Evolutionary conservation across 2,888 invertebrate genomes (phyloP), one percentile per base, ranked within the genome.

Genomic region (Sturmia bella): DNA sequence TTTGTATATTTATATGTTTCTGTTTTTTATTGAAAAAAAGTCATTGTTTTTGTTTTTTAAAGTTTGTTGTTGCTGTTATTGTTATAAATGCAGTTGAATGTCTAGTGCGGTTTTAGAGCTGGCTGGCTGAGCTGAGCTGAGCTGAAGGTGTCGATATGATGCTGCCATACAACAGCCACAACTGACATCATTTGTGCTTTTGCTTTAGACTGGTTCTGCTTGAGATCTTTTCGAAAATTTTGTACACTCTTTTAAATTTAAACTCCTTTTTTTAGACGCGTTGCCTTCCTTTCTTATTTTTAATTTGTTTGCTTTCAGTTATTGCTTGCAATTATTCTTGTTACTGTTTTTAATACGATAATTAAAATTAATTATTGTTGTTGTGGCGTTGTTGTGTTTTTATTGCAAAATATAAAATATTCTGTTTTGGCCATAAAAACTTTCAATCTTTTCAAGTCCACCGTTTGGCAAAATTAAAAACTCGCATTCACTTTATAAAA

Each of bases 101-200:
- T 50, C 78, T 72, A 57, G 50, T 52, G 64, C 32, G 63, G 32
- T 56, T 64, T 32, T 17, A 85, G 85, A 83, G 77, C n/a, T n/a
- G n/a, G n/a, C n/a, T n/a, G n/a, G n/a, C n/a, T n/a, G n/a, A n/a
- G n/a, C n/a, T n/a, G n/a, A n/a, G n/a, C 80, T 66, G 56, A 37
- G 45, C 52, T 75, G 39, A 39, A 68, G 50, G 54, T 75, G 77
- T 57, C 73, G 84, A 83, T n/a, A n/a, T 85, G 84, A 61, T 85
- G 86, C 77, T 75, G 84, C 82, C 84, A 83, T 85, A 77, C 84
- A 83, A 57, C 83, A 75, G 69, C 72, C 70, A 52, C 66, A 81
- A 83, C 87, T 87, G 88, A 87, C 85, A 86, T 87, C 87, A 83
- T 73, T 84, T 76, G 73, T 27, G 81, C 75, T 68, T 80, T 80